Evolutionary conservation across 2,113 vertebrate genomes (phyloP).

Genomic region (Rhadina sibilatrix): DNA sequence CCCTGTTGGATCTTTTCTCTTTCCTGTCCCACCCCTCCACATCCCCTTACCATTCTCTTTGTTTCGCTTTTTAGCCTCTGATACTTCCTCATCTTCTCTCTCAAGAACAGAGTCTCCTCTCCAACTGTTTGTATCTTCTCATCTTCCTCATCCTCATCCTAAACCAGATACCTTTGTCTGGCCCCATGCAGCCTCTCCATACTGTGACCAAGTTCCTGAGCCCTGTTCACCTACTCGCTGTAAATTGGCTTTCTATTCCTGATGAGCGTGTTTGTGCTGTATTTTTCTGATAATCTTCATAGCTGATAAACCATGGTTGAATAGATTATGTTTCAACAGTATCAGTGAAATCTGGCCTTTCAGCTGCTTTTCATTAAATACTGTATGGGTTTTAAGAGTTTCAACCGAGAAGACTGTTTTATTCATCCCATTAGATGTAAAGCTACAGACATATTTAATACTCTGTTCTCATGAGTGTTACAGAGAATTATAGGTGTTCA

Average conservation of each 20-base stretch:
- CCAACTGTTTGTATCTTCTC: slow-evolving; percentile 82
- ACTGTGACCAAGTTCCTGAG: slow-evolving; percentile 80
- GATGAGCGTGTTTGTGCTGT: slow-evolving; percentile 61
- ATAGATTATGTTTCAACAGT: not conserved
- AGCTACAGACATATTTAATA: not conserved
- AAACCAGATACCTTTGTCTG: slow-evolving; percentile 82
- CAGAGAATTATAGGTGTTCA: not conserved
- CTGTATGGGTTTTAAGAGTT: not conserved
- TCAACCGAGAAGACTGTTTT: not conserved
- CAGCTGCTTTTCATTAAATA: not conserved
- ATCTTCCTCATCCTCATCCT: slow-evolving; percentile 78
- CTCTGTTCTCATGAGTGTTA: not conserved
- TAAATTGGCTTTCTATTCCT: slow-evolving; percentile 79
- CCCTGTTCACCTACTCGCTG: slow-evolving; percentile 78
- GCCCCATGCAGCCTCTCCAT: slow-evolving; percentile 76
- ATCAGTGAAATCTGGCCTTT: not conserved
- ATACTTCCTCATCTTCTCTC: slow-evolving; percentile 85
- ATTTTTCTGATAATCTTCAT: slow-evolving; percentile 77
- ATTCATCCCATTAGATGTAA: not conserved
- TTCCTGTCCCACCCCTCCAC: not conserved
- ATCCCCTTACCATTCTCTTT: slow-evolving; percentile 70
- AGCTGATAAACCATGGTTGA: slow-evolving; percentile 65
- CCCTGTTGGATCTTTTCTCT: slow-evolving; percentile 35
- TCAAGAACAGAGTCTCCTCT: slow-evolving; percentile 86
- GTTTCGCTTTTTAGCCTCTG: slow-evolving; percentile 84